phyloP scores from a whole-genome alignment of 2,113 vertebrate genomes.

The Lophius piscatorius region DNA sequence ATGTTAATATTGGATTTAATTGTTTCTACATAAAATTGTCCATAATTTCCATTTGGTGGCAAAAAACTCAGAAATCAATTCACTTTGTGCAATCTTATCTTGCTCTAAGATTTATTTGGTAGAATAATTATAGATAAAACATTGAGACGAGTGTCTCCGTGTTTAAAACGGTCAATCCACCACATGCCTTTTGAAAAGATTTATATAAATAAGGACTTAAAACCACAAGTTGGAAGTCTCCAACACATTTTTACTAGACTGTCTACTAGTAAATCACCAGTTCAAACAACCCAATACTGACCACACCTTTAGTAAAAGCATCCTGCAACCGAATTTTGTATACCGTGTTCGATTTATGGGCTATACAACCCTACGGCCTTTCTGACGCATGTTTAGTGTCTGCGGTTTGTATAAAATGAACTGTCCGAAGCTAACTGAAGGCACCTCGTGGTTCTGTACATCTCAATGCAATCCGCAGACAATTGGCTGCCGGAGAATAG shows the following conservation, averaged over 20 bases:
- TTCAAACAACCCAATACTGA: not conserved
- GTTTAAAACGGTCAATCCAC: slow-evolving; percentile 7
- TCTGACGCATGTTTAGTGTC: slow-evolving; percentile 12
- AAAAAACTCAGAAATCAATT: not conserved
- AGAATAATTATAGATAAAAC: not conserved
- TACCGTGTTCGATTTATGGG: not conserved
- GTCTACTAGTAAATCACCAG: too few species aligned
- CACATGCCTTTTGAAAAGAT: not conserved
- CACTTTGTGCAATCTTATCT: slow-evolving; percentile 9
- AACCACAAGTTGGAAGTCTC: not conserved
- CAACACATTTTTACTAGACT: not conserved
- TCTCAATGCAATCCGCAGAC: slow-evolving; percentile 29
- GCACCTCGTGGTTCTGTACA: slow-evolving; percentile 45
- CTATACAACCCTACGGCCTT: not conserved
- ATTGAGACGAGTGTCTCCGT: slow-evolving; percentile 19
- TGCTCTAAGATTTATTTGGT: not conserved
- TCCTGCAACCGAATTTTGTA: not conserved
- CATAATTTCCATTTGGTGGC: not conserved
- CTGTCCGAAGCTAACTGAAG: slow-evolving; percentile 19
- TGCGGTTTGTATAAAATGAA: slow-evolving; percentile 18
- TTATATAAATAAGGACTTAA: not conserved
- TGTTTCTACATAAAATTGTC: too few species aligned
- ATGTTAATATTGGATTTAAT: too few species aligned
- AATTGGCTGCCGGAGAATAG: slow-evolving; percentile 28
- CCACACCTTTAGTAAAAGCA: slow-evolving; percentile 1